phyloP scores from a whole-genome alignment of 1,140 invertebrate species.

The Scaptomyza hsui region DNA sequence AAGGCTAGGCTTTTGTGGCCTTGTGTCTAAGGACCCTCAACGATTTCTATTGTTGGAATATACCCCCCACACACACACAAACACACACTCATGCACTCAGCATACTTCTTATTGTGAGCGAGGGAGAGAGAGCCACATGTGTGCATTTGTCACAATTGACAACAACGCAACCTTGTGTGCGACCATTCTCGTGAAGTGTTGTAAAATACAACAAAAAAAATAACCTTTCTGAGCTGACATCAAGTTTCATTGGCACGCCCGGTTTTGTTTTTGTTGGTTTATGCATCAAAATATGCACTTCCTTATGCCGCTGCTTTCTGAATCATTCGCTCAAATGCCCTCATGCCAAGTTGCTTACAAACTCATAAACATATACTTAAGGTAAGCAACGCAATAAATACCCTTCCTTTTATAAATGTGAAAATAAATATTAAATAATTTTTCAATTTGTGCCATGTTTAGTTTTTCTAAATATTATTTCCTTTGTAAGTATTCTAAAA shows the following conservation, averaged over 20 bases:
- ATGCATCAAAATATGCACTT: slow-evolving; percentile 39
- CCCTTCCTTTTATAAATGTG: no score
- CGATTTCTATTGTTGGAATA: slow-evolving; percentile 24
- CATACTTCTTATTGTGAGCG: neutral
- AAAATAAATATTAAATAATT: no score
- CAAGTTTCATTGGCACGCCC: slow-evolving; percentile 47
- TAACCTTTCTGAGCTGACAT: neutral
- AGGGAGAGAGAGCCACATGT: neutral
- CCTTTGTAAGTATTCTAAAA: slow-evolving; percentile 11
- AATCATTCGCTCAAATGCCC: slow-evolving; percentile 15
- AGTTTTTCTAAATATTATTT: no score
- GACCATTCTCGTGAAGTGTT: slow-evolving; percentile 66
- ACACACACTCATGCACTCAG: neutral
- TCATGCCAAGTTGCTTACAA: neutral
- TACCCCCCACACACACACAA: neutral
- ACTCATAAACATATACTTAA: no score
- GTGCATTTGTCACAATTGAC: slow-evolving; percentile 19
- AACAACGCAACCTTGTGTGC: slow-evolving; percentile 55
- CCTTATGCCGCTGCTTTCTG: slow-evolving; percentile 35
- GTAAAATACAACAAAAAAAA: slow-evolving; percentile 26
- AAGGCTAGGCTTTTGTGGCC: slow-evolving; percentile 1
- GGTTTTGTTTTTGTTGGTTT: slow-evolving; percentile 8
- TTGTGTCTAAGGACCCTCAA: slow-evolving; percentile 22
- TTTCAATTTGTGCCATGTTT: no score
- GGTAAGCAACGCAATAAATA: no score